Evolutionary conservation across 2,888 invertebrate species (phyloP).

Genomic region (Sycophila texana): DNA sequence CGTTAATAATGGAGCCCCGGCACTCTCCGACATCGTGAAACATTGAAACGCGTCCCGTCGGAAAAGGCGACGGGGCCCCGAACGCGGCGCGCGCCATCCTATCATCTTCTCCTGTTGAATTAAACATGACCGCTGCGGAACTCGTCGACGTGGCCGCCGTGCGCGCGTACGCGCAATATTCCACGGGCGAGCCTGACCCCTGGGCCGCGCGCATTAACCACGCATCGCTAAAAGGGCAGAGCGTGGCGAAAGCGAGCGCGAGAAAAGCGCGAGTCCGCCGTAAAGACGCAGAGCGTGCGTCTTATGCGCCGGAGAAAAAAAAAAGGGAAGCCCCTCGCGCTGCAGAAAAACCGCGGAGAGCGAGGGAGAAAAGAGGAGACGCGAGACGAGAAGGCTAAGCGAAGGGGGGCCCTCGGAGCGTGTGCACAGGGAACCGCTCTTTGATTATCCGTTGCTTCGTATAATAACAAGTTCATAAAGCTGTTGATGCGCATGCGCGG

Average conservation of each 20-base stretch:
- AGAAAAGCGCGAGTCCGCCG: background rate
- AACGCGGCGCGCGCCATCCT: background rate
- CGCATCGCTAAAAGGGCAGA: constrained; percentile 44
- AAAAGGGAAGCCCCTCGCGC: background rate
- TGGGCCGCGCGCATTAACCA: constrained; percentile 16
- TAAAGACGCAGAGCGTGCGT: background rate
- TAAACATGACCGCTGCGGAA: constrained; percentile 53
- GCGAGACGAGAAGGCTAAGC: constrained; percentile 14
- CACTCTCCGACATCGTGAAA: constrained; percentile 47
- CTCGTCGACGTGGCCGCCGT: background rate
- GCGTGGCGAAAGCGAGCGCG: background rate
- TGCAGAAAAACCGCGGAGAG: background rate
- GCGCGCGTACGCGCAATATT: constrained; percentile 21
- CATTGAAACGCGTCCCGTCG: constrained; percentile 38
- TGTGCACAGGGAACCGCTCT: constrained; percentile 65
- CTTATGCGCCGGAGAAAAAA: too few relatives aligned
- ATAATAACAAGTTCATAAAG: constrained; percentile 74
- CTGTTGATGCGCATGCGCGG: constrained; percentile 66
- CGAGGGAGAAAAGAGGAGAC: too few relatives aligned
- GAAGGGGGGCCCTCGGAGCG: constrained; percentile 32
- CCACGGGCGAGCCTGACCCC: background rate
- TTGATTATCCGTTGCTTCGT: constrained; percentile 72
- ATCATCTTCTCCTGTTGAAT: constrained; percentile 51
- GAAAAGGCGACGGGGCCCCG: constrained; percentile 21
- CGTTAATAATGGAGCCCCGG: constrained; percentile 46